phyloP scores from a whole-genome alignment of 2,888 invertebrate species.

The Odontocolon sp. region DNA sequence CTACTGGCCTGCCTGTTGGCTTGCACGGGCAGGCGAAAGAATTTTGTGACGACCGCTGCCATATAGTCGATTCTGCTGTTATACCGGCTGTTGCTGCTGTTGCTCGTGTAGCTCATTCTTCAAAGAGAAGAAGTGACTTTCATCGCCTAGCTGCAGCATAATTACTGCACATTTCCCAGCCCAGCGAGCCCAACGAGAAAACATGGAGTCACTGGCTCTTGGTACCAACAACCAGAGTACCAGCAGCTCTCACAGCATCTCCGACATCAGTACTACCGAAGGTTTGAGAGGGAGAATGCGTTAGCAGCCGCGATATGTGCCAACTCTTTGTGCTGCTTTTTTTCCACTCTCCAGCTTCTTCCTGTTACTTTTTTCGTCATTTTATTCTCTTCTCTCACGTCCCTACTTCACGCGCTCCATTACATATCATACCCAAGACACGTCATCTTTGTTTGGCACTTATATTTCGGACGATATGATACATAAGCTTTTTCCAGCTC shows the following conservation, averaged over 20 bases:
- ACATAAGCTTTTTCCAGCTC: too few species aligned
- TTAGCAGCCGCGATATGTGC: constrained; percentile 33
- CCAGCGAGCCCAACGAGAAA: background rate
- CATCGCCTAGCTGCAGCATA: constrained; percentile 51
- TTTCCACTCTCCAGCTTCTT: constrained; percentile 18
- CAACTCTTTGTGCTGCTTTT: constrained; percentile 37
- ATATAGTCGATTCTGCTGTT: too few species aligned
- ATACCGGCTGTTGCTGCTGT: background rate
- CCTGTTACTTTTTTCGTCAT: background rate
- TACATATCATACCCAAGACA: too few species aligned
- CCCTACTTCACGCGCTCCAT: constrained; percentile 4
- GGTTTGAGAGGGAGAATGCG: constrained; percentile 15
- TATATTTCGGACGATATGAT: background rate
- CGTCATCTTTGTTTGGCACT: background rate
- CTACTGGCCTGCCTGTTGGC: background rate
- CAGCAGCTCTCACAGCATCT: constrained; percentile 6
- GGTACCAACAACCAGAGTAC: too few species aligned
- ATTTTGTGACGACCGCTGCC: constrained; percentile 8
- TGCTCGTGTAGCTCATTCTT: constrained; percentile 31
- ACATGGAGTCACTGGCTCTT: constrained; percentile 16
- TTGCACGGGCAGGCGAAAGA: background rate
- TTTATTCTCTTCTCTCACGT: constrained; percentile 13
- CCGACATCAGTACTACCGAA: background rate
- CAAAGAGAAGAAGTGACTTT: constrained; percentile 57
- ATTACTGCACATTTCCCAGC: constrained; percentile 41